Conservation (phyloP, 2,797 vertebrate species). For the Otus scops region DNA sequence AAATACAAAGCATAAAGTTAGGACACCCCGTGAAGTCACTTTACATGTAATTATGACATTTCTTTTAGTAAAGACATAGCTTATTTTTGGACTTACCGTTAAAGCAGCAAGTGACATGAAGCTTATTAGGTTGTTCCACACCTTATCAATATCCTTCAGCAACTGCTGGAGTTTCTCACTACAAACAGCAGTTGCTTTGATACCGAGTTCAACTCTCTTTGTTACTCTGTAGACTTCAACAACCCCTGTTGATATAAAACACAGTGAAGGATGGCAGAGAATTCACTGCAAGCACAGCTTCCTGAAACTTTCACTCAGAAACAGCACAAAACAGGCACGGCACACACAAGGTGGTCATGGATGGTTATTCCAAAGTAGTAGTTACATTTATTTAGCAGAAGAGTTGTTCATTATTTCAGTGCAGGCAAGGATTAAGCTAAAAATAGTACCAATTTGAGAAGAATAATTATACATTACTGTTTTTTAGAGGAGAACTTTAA, state of each 20-base stretch:
- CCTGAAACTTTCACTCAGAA: neutral
- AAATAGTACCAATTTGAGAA: neutral
- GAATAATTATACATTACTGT: neutral
- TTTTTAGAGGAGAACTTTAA: neutral
- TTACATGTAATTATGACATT: neutral
- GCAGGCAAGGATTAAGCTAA: neutral
- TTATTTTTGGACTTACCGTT: constrained; percentile 77
- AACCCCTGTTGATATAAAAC: constrained; percentile 80
- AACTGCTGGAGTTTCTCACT: constrained; percentile 94
- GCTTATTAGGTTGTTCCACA: constrained; percentile 97
- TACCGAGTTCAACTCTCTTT: constrained; percentile 93
- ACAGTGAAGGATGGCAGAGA: neutral
- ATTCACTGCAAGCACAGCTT: neutral
- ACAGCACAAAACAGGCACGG: neutral
- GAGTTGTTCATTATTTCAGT: neutral
- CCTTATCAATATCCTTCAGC: constrained; percentile 93
- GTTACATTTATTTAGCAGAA: neutral
- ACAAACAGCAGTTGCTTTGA: constrained; percentile 96
- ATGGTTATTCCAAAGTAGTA: neutral
- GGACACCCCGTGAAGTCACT: neutral
- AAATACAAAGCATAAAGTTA: neutral
- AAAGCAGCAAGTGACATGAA: constrained; percentile 97
- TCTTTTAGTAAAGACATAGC: neutral
- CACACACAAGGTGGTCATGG: fast-evolving
- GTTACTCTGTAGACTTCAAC: constrained; percentile 96